A percentile compares a stretch with the other conserved stretches of the same genome.
Conservation (phyloP, 2,888 invertebrate genomes). For the Drosophila histrio region DNA sequence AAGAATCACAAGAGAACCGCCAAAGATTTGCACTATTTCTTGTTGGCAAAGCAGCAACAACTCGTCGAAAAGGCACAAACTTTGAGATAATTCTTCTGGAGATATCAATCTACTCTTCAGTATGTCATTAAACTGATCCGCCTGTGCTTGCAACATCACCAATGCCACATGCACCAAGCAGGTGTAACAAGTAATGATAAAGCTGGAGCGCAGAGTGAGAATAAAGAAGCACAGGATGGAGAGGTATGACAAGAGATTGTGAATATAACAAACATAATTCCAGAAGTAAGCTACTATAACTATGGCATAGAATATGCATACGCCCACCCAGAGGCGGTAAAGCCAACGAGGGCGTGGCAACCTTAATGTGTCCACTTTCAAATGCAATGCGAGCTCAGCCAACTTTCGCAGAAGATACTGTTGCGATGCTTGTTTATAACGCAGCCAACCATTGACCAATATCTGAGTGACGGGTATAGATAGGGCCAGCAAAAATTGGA, state of each 20-base stretch:
- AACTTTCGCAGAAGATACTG: constrained; percentile 5
- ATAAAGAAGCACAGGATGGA: background rate
- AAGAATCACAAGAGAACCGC: constrained; percentile 1
- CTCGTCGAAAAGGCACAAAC: constrained; percentile 1
- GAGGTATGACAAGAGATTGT: fast-evolving
- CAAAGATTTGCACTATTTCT: constrained; percentile 7
- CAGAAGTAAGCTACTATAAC: background rate
- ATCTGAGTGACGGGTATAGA: constrained; percentile 7
- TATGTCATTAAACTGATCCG: background rate
- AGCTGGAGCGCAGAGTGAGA: constrained; percentile 7
- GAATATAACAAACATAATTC: background rate
- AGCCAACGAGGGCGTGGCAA: constrained; percentile 21
- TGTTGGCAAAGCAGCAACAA: constrained; percentile 10
- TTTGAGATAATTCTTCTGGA: background rate
- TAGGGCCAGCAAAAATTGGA: background rate
- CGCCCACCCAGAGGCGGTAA: constrained; percentile 20
- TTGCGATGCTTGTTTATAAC: constrained; percentile 22
- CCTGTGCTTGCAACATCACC: constrained; percentile 6
- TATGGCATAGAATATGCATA: background rate
- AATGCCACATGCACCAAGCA: constrained; percentile 16
- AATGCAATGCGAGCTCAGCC: background rate
- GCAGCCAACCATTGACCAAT: constrained; percentile 20
- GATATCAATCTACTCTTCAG: background rate
- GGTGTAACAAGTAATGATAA: constrained; percentile 22
- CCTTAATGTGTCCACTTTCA: constrained; percentile 23